Percentiles rank a stretch among this genome's conserved stretches.
Evolutionary conservation across 2,797 vertebrate species (phyloP).

Genomic region (Hydrolagus colliei): DNA sequence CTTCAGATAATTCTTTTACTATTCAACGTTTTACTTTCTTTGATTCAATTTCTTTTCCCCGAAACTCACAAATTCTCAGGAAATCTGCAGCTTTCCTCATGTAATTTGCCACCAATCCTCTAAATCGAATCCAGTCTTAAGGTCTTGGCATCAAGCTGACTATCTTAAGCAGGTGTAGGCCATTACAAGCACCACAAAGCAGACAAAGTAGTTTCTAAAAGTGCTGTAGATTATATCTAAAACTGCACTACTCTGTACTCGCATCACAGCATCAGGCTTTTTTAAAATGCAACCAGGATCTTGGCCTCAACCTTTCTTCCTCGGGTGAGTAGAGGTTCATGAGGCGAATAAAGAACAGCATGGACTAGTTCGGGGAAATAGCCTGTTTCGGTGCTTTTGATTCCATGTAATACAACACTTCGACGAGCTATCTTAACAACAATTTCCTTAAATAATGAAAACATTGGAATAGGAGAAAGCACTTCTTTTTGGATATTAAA

Average conservation of each 20-base stretch:
- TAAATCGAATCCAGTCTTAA: background rate
- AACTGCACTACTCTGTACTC: background rate
- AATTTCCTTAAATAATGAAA: conserved; percentile 27
- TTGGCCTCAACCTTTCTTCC: too few species aligned
- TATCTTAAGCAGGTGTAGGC: background rate
- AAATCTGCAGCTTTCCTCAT: background rate
- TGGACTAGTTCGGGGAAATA: too few species aligned
- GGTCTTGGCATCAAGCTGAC: too few species aligned
- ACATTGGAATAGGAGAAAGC: background rate
- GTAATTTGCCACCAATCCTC: background rate
- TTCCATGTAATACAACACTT: too few species aligned
- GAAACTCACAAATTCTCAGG: background rate
- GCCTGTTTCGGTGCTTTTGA: too few species aligned
- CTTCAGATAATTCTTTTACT: background rate
- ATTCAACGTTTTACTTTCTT: background rate
- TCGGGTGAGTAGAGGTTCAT: too few species aligned
- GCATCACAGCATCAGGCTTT: too few species aligned
- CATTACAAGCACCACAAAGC: background rate
- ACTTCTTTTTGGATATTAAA: too few species aligned
- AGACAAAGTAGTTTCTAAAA: background rate
- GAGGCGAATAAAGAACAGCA: too few species aligned
- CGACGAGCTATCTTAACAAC: too few species aligned
- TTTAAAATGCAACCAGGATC: too few species aligned
- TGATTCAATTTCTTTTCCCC: background rate
- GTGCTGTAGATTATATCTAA: background rate